Evolutionary conservation across 2,113 vertebrate species (phyloP).

Genomic region (Saccopteryx leptura): DNA sequence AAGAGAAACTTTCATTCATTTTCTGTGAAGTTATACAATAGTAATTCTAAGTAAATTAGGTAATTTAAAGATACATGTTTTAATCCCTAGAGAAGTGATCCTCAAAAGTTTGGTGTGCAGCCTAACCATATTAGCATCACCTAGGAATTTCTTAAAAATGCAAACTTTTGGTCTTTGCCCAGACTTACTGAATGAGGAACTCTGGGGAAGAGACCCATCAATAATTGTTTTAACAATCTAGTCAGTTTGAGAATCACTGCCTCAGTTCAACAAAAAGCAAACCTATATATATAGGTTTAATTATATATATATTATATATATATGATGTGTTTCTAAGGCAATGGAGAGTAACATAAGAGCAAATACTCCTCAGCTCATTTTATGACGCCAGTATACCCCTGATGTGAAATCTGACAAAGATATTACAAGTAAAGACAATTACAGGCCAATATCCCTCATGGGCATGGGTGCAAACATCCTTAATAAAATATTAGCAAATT

Average conservation of each 20-base stretch:
- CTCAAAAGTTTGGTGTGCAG: neutral
- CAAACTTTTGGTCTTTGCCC: neutral
- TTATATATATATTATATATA: neutral
- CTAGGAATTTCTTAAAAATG: neutral
- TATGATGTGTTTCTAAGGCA: conserved; percentile 6
- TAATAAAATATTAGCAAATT: conserved; percentile 55
- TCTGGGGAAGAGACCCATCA: neutral
- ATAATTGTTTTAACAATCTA: conserved; percentile 14
- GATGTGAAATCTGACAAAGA: neutral
- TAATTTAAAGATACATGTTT: conserved; percentile 18
- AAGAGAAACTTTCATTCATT: neutral
- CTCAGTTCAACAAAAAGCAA: neutral
- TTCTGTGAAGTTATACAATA: conserved; percentile 15
- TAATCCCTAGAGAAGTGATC: neutral
- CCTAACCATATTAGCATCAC: neutral
- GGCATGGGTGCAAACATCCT: neutral
- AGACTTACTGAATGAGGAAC: neutral
- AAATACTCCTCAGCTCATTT: neutral
- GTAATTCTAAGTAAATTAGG: neutral
- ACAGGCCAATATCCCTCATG: neutral
- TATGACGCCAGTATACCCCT: neutral
- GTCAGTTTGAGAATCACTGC: neutral
- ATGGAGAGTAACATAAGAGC: neutral
- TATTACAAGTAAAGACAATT: conserved; percentile 14
- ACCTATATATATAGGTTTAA: neutral